Percentiles rank a stretch among this genome's conserved stretches.
phyloP scores from a whole-genome alignment of 2,797 vertebrate genomes.

The Sebastes alutus region DNA sequence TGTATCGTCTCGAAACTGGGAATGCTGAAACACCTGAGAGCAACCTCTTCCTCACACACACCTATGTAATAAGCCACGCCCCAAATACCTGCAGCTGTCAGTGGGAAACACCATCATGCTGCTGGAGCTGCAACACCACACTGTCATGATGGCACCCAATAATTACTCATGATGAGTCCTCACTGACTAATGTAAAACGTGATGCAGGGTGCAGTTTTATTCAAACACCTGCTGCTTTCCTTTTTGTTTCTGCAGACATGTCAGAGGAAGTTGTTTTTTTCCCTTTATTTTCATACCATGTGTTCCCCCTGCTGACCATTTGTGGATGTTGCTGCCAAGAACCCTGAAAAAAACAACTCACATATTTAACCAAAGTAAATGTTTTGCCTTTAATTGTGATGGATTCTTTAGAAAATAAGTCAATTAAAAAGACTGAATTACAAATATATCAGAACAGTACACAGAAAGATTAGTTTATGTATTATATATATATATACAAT shows the following conservation, averaged over 20 bases:
- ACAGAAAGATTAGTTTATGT: no score
- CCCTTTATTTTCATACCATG: slow-evolving; percentile 4
- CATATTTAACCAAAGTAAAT: background rate
- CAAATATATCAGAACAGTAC: background rate
- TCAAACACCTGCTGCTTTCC: background rate
- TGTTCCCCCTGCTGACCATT: slow-evolving; percentile 52
- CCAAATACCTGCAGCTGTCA: slow-evolving; percentile 29
- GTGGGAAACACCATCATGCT: no score
- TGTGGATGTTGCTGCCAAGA: slow-evolving; percentile 12
- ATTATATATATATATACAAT: background rate
- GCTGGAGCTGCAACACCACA: no score
- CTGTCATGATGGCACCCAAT: background rate
- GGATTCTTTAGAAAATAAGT: background rate
- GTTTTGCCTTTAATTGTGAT: background rate
- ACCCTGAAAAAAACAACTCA: background rate
- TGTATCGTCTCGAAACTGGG: background rate
- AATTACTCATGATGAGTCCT: background rate
- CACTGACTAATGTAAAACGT: no score
- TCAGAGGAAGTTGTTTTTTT: background rate
- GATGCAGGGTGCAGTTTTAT: background rate
- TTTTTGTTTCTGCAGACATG: background rate
- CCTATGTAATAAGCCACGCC: slow-evolving; percentile 47
- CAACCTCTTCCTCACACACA: slow-evolving; percentile 34
- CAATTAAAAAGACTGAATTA: background rate
- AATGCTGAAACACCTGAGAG: slow-evolving; percentile 10